Evolutionary conservation across 2,888 invertebrate genomes (phyloP), one percentile per base, ranked within the genome.

Genomic region (Acrobasis suavella): DNA sequence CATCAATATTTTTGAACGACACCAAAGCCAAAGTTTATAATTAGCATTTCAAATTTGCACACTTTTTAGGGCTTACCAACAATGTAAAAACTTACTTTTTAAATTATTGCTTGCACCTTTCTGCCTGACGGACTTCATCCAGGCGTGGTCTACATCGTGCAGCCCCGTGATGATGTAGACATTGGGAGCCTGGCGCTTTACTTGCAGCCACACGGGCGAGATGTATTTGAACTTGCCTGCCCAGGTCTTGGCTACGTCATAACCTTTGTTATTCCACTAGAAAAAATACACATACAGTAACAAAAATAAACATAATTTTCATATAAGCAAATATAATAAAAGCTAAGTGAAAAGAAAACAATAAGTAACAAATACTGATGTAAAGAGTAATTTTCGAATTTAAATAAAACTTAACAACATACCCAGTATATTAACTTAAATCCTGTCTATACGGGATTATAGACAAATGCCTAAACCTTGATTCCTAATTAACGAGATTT

Each of bases 221-320:
- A 99, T 94, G 76, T 96, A 96, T 60, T 96, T 95, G 74, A 99
- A 97, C 86, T 99, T 99, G 52, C 95, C 94, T 10, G 95, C 96
- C 93, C 98, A 98, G 62, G 93, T 94, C 87, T 98, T 98, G 0
- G 98, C 97, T 58, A 98, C 94, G 85, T 98, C 97, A 86, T 98
- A 98, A 0, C 99, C 99, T 88, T 96, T 97, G 69, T 94, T 95
- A 81, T 99, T 98, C 99, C 99, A 99, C 98, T 98, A 81, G 68
- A 92, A 93, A 22, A 51, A 60, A 51, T 50, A 60, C 55, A 60
- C 52, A 49, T 55, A 50, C 16, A 60, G 42, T 39, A 50, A 14
- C 9, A 17, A 32, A 7, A 32, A 32, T 32, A 7, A 32, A 32
- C 32, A 22, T 22, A 32, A 32, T 32, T 8, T 7, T 32, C 2